These are phyloP conservation scores for Pseudorhiza aurosa DNA, from an alignment of 30 jellyfish, hydroid and myxozoan species.

Conservation along the genomic window DNA sequence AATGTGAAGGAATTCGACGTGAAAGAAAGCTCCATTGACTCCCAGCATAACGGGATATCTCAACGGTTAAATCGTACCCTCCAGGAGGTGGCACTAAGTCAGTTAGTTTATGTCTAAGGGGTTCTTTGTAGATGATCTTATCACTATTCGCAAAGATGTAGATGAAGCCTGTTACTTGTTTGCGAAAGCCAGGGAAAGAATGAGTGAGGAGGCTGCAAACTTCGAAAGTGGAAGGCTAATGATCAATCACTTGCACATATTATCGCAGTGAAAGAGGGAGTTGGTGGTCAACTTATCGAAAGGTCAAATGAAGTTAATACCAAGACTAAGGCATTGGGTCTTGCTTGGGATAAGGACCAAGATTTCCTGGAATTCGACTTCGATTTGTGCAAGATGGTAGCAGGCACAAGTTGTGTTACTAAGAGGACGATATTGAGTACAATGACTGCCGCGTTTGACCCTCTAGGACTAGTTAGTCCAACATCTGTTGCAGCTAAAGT, in stretches of 20 bases:
- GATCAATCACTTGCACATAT: too few relatives aligned
- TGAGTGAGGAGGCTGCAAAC: too few relatives aligned
- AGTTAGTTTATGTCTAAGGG: constrained; percentile 6
- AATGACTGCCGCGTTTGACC: neutral
- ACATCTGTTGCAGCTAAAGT: constrained; percentile 22
- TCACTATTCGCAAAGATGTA: too few relatives aligned
- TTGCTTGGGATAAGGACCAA: constrained; percentile 26
- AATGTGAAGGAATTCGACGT: constrained; percentile 27
- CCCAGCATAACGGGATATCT: constrained; percentile 22
- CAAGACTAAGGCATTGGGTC: constrained; percentile 14
- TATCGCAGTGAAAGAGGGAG: too few relatives aligned
- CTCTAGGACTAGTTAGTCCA: constrained; percentile 22
- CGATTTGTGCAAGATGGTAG: constrained; percentile 11
- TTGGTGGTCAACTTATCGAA: too few relatives aligned
- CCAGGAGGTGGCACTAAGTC: constrained; percentile 3
- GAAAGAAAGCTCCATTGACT: constrained; percentile 1
- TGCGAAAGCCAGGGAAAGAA: too few relatives aligned
- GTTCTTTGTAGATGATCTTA: constrained; percentile 10
- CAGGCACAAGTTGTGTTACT: constrained; percentile 5
- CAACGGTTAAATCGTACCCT: constrained; percentile 25
- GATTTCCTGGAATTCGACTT: constrained; percentile 19
- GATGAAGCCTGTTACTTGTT: too few relatives aligned
- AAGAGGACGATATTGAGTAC: constrained; percentile 21
- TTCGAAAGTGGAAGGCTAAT: too few relatives aligned
- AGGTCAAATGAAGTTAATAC: neutral